Evolutionary conservation across 2,797 vertebrate genomes (phyloP), one percentile per base, ranked within the genome.

Genomic region (Anniella stebbinsi): DNA sequence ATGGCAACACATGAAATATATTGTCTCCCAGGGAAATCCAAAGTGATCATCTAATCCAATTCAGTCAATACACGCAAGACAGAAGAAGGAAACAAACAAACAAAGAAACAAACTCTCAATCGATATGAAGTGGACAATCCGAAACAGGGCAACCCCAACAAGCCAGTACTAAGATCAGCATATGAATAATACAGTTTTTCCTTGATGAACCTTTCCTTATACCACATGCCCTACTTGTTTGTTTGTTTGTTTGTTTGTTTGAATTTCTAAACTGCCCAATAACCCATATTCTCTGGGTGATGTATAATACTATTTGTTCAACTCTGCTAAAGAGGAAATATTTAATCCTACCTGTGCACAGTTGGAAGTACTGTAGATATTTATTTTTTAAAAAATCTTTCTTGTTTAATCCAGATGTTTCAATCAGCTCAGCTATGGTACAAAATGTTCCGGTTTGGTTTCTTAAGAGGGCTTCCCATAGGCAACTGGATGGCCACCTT

Each of bases 1-100:
- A 92, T 45, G 45, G 66, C 87, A 86, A 86, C 38, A 69, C 66
- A 85, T 70, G 57, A 70, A 85, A 78, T 70, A 70, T n/a, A 72
- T 80, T 86, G 86, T 89, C 51, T 80, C 8, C 45, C 45, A 69
- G 45, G 45, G 48, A 80, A 88, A 80, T 88, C 57, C 25, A 54
- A 23, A 70, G 13, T 66, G 36, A 70, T 54, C 48, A 80, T 69
- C 48, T 70, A 78, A 85, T 86, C 51, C 66, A 86, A 21, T 89
- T 70, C 8, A 36, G 36, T 85, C 73, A 80, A 54, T 57, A 72
- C 15, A 15, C 80, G 15, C 54, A 80, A 80, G 60, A 51, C 17
- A 12, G 9, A 51, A 69, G 48, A 72, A 72, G 66, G 13, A 80
- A 80, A 70, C 28, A 18, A 63, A 63, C 60, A 60, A 86, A 60